Evolutionary conservation across 2,888 invertebrate genomes (phyloP), one percentile per base, ranked within the genome.

Genomic region (Apodemia duryi): DNA sequence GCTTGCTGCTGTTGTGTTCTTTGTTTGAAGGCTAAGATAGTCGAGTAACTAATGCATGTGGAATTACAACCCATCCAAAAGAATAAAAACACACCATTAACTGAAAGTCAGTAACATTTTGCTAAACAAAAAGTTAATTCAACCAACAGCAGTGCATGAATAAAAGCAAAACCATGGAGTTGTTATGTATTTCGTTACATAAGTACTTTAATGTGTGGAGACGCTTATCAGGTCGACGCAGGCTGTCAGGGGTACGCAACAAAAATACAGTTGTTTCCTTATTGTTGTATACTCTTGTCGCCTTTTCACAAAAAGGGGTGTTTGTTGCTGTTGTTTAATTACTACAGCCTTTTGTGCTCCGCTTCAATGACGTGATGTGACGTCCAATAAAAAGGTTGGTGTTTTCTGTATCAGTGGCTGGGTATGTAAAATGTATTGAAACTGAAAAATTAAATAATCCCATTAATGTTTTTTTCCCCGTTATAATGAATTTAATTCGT

Each of bases 201-300:
- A 68, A 61, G 35, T 46, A 65, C 62, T 65, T 52, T 49, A 65
- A 67, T 62, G 57, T 46, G 67, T 38, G 67, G 68, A 66, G 67
- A 63, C 70, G 70, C 83, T 89, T 89, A 89, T 89, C 89, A 78
- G 76, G 62, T 68, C 77, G 75, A 74, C 74, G 77, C 89, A 89
- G 88, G 80, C 86, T 73, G 77, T 74, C 75, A 81, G 82, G 80
- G 84, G 83, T 78, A 78, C 75, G 77, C 84, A 79, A 85, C 87
- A 86, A 88, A 88, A 88, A 88, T 86, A 87, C 83, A 79, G 80
- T 85, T 85, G 87, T 85, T 82, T 76, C 79, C 77, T 80, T 77
- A 80, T 83, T 85, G 86, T 84, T 68, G 70, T 72, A 72, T 57
- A 11, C 71, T 62, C 69, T 77, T 77, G 80, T 77, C 73, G 78